A percentile compares a stretch with the other conserved stretches of the same genome.
phyloP scores from a whole-genome alignment of 2,797 vertebrate species.

The Pachyuromys duprasi region DNA sequence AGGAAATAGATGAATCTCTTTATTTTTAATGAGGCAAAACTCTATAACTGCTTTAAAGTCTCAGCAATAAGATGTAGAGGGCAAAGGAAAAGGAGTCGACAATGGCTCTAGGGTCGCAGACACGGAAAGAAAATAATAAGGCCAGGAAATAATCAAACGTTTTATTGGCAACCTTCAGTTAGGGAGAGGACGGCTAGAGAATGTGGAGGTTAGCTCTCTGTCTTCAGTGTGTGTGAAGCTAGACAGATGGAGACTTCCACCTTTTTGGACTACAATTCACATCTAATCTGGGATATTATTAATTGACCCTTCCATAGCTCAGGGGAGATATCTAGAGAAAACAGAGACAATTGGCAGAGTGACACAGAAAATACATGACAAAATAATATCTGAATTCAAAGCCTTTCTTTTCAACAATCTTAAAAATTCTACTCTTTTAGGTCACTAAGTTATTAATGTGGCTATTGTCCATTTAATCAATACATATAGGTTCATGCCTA shows the following conservation, averaged over 20 bases:
- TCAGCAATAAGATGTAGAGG: background rate
- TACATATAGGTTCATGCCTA: background rate
- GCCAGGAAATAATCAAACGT: constrained; percentile 51
- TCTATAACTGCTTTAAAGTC: constrained; percentile 9
- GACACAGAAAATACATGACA: background rate
- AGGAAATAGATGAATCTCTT: constrained; percentile 58
- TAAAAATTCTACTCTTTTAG: background rate
- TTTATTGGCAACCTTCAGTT: constrained; percentile 37
- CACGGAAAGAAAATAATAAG: constrained; percentile 52
- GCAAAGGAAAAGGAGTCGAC: constrained; percentile 30
- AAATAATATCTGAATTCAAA: constrained; percentile 62
- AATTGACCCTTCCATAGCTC: constrained; percentile 55
- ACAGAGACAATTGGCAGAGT: constrained; percentile 16
- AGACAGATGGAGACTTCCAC: constrained; percentile 39
- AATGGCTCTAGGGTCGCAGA: constrained; percentile 37
- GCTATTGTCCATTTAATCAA: background rate
- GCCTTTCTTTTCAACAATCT: constrained; percentile 35
- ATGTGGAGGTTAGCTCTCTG: constrained; percentile 22
- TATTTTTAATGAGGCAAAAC: constrained; percentile 63
- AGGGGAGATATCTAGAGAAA: constrained; percentile 51
- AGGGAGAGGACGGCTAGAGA: constrained; percentile 18
- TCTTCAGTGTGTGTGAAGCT: constrained; percentile 27
- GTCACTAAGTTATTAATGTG: constrained; percentile 7
- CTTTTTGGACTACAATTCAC: constrained; percentile 6
- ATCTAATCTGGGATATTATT: constrained; percentile 43